Evolutionary conservation across 2,888 invertebrate genomes (phyloP).

Genomic region (Orgyia antiqua): DNA sequence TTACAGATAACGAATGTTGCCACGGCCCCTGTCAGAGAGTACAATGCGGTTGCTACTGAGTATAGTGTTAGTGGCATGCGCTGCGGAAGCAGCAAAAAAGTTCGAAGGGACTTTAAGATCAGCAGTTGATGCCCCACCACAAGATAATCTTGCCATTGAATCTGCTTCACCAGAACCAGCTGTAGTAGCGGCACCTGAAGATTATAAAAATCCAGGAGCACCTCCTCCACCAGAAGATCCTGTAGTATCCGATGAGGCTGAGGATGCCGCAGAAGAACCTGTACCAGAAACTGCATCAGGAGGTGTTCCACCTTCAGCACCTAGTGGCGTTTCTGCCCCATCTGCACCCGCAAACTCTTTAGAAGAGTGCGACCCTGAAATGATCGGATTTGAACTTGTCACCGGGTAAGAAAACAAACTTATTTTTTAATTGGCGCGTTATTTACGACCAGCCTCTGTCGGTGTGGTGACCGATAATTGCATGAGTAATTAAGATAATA

Average conservation of each 20-base stretch:
- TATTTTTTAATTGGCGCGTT: slow-evolving; percentile 9
- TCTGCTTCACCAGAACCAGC: slow-evolving; percentile 64
- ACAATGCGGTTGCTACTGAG: slow-evolving; percentile 69
- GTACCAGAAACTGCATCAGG: slow-evolving; percentile 68
- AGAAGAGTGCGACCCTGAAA: slow-evolving; percentile 92
- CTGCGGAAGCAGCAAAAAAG: slow-evolving; percentile 67
- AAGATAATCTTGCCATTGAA: slow-evolving; percentile 69
- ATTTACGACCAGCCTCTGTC: slow-evolving; percentile 13
- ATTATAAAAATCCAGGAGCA: slow-evolving; percentile 63
- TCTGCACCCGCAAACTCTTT: slow-evolving; percentile 75
- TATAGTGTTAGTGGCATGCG: slow-evolving; percentile 63
- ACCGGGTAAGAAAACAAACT: slow-evolving; percentile 80
- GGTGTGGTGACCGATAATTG: slow-evolving; percentile 43
- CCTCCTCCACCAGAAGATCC: slow-evolving; percentile 45
- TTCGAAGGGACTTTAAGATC: slow-evolving; percentile 69
- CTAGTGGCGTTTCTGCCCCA: slow-evolving; percentile 69
- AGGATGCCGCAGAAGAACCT: slow-evolving; percentile 41
- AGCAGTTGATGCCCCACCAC: slow-evolving; percentile 69
- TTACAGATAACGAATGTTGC: slow-evolving; percentile 71
- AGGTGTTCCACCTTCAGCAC: slow-evolving; percentile 68
- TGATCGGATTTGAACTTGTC: slow-evolving; percentile 94
- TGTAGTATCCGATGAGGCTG: slow-evolving; percentile 30
- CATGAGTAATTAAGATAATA: slow-evolving; percentile 44
- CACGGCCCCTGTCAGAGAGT: slow-evolving; percentile 55
- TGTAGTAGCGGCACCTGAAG: slow-evolving; percentile 63